Percentiles rank a stretch among this genome's conserved stretches.
phyloP scores from a whole-genome alignment of 2,888 invertebrate species.

The Muschampia plurimacula region DNA sequence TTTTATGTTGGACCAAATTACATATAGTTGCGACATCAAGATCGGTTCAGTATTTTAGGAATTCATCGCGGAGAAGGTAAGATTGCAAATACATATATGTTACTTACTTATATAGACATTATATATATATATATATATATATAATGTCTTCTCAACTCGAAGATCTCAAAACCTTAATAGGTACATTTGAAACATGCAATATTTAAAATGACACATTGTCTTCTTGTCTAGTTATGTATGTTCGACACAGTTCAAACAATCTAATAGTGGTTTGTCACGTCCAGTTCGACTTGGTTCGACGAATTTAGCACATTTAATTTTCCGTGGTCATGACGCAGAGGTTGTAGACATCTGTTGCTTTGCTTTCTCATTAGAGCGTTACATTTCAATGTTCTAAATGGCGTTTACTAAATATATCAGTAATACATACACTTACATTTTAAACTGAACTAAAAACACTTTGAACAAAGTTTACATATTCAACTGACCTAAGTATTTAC shows the following conservation, averaged over 20 bases:
- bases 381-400: conserved; percentile 61
- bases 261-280: conserved; percentile 64
- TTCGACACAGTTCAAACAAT: conserved; percentile 65
- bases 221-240: conserved; percentile 39
- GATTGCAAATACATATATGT: no score
- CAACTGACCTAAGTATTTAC: no score
- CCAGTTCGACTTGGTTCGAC: conserved; percentile 67
- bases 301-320: conserved; percentile 77
- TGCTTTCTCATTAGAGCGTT: conserved; percentile 79
- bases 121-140: no score
- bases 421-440: not conserved
- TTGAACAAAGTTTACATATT: no score
- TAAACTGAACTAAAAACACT: not conserved
- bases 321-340: conserved; percentile 66
- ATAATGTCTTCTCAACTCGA: not conserved
- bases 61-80: no score
- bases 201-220: conserved; percentile 38
- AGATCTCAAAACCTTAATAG: not conserved
- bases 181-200: conserved; percentile 23
- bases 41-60: no score
- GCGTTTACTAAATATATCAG: conserved; percentile 4
- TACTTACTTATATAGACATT: no score
- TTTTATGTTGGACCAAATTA: no score
- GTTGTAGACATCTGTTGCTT: conserved; percentile 73
- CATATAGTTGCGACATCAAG: no score